phyloP scores from a whole-genome alignment of 2,113 vertebrate species.

The Plecturocebus donacophilus region DNA sequence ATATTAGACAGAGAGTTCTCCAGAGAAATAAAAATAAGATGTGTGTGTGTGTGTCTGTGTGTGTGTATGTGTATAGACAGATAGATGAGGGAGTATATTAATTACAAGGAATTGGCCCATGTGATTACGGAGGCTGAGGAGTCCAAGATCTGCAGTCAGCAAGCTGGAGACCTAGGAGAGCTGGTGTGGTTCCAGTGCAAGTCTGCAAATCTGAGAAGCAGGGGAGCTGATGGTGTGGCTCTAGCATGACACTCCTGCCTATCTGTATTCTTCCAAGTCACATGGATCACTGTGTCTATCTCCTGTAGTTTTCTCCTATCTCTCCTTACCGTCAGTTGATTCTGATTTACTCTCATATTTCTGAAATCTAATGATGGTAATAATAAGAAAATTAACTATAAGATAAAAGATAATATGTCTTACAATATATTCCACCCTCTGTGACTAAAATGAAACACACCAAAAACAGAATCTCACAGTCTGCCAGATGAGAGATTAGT shows the following conservation, averaged over 20 bases:
- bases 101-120: not conserved
- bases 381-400: not conserved
- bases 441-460: not conserved
- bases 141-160: not conserved
- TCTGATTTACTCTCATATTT: not conserved
- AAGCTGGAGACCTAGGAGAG: not conserved
- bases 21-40: too few species aligned
- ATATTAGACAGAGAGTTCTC: too few species aligned
- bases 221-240: not conserved
- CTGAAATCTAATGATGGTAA: not conserved
- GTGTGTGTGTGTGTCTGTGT: too few species aligned
- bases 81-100: not conserved
- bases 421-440: not conserved
- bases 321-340: not conserved
- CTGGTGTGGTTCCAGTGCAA: not conserved
- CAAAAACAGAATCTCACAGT: not conserved
- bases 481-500: not conserved
- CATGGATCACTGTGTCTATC: not conserved
- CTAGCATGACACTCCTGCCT: not conserved
- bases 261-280: not conserved
- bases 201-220: not conserved
- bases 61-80: too few species aligned
- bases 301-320: not conserved
- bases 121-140: not conserved
- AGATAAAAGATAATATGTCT: not conserved